Conservation (phyloP, 2,797 vertebrate genomes). For the Semotilus atromaculatus region DNA sequence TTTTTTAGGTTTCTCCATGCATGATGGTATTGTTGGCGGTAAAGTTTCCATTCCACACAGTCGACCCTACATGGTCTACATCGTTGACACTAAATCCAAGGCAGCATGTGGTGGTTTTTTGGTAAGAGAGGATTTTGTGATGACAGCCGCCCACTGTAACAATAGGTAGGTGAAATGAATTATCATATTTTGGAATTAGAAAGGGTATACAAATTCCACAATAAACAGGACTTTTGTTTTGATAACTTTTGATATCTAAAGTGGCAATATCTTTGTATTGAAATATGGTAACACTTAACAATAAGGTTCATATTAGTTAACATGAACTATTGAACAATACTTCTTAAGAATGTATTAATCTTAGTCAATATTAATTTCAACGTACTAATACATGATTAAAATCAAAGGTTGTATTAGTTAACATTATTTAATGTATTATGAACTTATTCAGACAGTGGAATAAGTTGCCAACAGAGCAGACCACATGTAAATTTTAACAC, state of each 20-base stretch:
- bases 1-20: conserved; percentile 20
- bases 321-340: too few relatives aligned
- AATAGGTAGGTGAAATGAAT: conserved; percentile 52
- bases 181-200: neutral
- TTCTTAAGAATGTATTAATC: too few relatives aligned
- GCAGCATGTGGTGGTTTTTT: conserved; percentile 71
- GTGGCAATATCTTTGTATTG: neutral
- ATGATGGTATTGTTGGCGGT: conserved; percentile 59
- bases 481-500: too few relatives aligned
- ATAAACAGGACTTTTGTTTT: fast-evolving
- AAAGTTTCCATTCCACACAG: conserved; percentile 54
- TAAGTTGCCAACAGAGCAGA: too few relatives aligned
- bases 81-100: too few relatives aligned
- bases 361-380: too few relatives aligned
- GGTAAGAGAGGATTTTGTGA: conserved; percentile 69
- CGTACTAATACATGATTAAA: too few relatives aligned
- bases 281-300: too few relatives aligned
- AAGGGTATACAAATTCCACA: neutral
- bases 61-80: conserved; percentile 68
- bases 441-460: too few relatives aligned
- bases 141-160: conserved; percentile 72
- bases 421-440: too few relatives aligned
- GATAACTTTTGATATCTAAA: neutral
- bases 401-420: too few relatives aligned
- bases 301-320: neutral